Conservation (phyloP, 2,113 vertebrate genomes). For the Bolborhynchus lineola region DNA sequence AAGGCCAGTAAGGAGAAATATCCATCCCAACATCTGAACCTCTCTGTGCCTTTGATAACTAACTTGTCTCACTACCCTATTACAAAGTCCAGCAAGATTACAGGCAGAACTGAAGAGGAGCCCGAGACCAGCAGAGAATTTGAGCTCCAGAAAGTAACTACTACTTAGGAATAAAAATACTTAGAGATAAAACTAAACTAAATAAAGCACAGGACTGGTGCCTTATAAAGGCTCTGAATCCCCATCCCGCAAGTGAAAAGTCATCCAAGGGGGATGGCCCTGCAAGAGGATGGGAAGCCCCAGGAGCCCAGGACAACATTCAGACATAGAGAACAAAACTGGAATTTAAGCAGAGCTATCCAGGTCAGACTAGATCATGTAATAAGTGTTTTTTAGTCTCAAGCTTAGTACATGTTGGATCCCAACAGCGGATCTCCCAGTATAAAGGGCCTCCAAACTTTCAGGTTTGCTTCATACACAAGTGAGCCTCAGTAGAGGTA, state of each 20-base stretch:
- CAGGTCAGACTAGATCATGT: not conserved
- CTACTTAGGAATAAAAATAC: not conserved
- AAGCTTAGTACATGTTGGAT: not conserved
- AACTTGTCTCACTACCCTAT: not conserved
- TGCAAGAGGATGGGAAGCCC: not conserved
- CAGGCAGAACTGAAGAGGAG: not conserved
- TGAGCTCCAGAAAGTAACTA: not conserved
- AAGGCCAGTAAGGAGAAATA: not conserved
- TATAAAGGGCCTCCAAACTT: not conserved
- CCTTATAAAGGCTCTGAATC: not conserved
- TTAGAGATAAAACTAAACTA: not conserved
- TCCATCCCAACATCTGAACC: not conserved
- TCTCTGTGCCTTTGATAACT: not conserved
- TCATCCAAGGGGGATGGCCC: not conserved
- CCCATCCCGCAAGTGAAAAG: not conserved
- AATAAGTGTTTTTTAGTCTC: not conserved
- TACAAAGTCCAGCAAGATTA: not conserved
- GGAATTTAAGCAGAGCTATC: not conserved
- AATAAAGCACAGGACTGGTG: not conserved
- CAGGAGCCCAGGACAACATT: not conserved
- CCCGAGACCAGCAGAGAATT: not conserved
- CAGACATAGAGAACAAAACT: not conserved
- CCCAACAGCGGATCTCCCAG: fast-evolving
- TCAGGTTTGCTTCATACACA: not conserved
- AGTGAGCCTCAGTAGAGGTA: not conserved